A percentile compares a stretch with the other conserved stretches of the same genome.
Evolutionary conservation across 2,888 invertebrate genomes (phyloP).

Genomic region (Phaonia tiefii): DNA sequence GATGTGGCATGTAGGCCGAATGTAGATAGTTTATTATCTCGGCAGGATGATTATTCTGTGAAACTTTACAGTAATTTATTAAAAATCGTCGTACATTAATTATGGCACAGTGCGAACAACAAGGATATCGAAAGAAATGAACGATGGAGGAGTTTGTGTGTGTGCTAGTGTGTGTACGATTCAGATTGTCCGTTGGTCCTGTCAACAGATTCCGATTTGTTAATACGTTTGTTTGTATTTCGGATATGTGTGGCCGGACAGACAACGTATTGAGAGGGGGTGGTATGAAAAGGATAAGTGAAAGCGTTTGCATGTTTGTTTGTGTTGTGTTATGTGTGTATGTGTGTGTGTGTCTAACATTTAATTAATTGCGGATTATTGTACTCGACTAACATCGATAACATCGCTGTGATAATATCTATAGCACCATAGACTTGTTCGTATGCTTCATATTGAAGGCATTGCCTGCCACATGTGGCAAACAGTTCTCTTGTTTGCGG

Average conservation of each 20-base stretch:
- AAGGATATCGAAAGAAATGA: background rate
- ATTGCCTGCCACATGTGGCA: slow-evolving; percentile 1
- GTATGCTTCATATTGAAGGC: background rate
- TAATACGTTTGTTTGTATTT: background rate
- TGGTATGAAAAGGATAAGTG: background rate
- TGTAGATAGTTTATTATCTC: background rate
- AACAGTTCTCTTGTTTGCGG: slow-evolving; percentile 11
- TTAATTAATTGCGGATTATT: slow-evolving; percentile 57
- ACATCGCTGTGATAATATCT: slow-evolving; percentile 43
- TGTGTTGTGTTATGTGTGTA: slow-evolving; percentile 12
- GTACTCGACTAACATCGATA: slow-evolving; percentile 51
- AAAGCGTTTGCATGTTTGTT: slow-evolving; percentile 3
- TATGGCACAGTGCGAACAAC: background rate
- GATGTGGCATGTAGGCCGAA: background rate
- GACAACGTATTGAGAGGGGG: background rate
- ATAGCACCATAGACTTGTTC: slow-evolving; percentile 2
- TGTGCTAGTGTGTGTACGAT: too few species aligned
- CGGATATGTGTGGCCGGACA: background rate
- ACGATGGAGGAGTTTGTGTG: too few species aligned
- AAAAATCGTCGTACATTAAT: slow-evolving; percentile 35
- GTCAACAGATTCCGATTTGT: too few species aligned
- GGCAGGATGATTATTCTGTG: slow-evolving; percentile 19
- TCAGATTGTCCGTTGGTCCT: too few species aligned
- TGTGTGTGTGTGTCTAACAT: slow-evolving; percentile 34
- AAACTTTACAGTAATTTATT: slow-evolving; percentile 31